Conservation (phyloP, 30 jellyfish, hydroid and myxozoan species). For the Mastigias papua region DNA sequence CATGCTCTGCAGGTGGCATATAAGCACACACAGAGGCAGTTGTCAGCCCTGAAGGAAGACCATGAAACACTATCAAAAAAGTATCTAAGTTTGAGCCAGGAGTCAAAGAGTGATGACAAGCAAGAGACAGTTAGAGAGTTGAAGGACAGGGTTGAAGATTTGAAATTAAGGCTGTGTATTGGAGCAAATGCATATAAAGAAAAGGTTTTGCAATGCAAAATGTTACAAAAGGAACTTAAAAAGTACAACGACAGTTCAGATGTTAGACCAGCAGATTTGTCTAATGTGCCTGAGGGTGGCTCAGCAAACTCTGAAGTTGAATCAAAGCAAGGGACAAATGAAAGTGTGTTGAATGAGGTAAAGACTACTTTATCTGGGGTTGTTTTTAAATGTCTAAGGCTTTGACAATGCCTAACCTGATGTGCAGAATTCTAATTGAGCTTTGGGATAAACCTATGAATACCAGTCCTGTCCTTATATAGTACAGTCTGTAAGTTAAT, state of each 20-base stretch:
- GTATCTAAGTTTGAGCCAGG: slow-evolving; percentile 41
- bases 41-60: slow-evolving; percentile 65
- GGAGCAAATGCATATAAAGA: slow-evolving; percentile 82
- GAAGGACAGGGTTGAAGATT: slow-evolving; percentile 72
- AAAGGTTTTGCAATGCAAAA: slow-evolving; percentile 70
- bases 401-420: background rate
- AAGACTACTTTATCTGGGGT: background rate
- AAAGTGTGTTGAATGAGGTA: background rate
- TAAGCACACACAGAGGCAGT: slow-evolving; percentile 73
- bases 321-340: background rate
- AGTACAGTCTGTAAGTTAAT: too few relatives aligned
- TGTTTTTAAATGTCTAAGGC: background rate
- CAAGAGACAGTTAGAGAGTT: slow-evolving; percentile 20
- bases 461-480: too few relatives aligned
- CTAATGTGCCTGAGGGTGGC: background rate
- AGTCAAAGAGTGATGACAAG: slow-evolving; percentile 14
- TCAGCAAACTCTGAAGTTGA: background rate
- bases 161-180: slow-evolving; percentile 75
- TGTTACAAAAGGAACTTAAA: slow-evolving; percentile 27
- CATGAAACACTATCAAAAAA: slow-evolving; percentile 41
- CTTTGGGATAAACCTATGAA: too few relatives aligned
- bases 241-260: slow-evolving; percentile 2
- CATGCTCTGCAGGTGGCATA: slow-evolving; percentile 85
- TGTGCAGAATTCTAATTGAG: too few relatives aligned
- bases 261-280: background rate